Evolutionary conservation across 2,888 invertebrate species (phyloP), one percentile per base, ranked within the genome.

Genomic region (Papilio demoleus): DNA sequence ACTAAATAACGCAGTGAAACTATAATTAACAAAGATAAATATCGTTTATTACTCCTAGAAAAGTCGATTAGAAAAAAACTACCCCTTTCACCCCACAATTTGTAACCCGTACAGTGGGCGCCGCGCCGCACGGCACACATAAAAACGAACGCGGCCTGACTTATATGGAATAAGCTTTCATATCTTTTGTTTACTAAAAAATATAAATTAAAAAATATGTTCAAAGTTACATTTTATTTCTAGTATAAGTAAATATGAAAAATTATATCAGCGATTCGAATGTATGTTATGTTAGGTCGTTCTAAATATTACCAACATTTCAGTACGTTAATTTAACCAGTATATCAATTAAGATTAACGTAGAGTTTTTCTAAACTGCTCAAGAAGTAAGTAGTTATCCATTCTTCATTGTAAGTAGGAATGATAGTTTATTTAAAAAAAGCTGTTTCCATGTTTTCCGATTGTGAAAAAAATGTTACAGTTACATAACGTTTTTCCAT

Each of bases 11-110:
- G 81, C 82, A 90, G 86, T 86, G 84, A 86, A 85, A 86, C 88
- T 88, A 90, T 92, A 92, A 92, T 92, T 92, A 92, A 92, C 88
- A 90, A 92, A 92, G 92, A 92, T 92, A 92, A 92, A 92, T 92
- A 92, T 92, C 90, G 89, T 92, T 92, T 92, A 92, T 92, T 92
- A 92, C 92, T 86, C 90, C 90, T 90, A 92, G 88, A 84, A 89
- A 92, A 92, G 92, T 92, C 91, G 92, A 92, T 91, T 92, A 90
- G 86, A 90, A 92, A 92, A n/a, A 92, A 92, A 90, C 88, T 90
- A 91, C 92, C 92, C 92, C 92, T 91, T 92, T 92, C 90, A 88
- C 90, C 92, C 92, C 90, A 92, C 91, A 92, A 92, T 92, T 92
- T 92, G 92, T 92, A 92, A 92, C 92, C 92, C 92, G 89, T 92